A percentile compares a stretch with the other conserved stretches of the same genome.
phyloP scores from a whole-genome alignment of 1,140 invertebrate genomes.

The Pseudobourletiella spinata region DNA sequence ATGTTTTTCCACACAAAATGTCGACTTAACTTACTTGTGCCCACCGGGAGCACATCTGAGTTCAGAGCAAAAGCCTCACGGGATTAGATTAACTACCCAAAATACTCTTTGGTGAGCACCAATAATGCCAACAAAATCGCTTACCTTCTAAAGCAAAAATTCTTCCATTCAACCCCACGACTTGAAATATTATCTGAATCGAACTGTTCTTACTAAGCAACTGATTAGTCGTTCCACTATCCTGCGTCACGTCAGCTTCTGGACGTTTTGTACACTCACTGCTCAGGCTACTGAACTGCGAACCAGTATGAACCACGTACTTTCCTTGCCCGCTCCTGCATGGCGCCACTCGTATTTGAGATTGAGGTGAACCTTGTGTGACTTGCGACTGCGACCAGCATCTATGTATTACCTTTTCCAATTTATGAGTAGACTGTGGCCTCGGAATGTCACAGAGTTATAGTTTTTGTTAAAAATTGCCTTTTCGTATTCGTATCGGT shows the following conservation, averaged over 20 bases:
- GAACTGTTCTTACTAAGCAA: neutral
- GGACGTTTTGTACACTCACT: too few species aligned
- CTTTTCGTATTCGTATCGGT: too few species aligned
- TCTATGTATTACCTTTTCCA: too few species aligned
- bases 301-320: too few species aligned
- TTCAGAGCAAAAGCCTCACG: too few species aligned
- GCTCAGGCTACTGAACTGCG: too few species aligned
- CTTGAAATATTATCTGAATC: neutral
- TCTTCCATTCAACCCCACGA: neutral
- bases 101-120: neutral
- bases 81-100: too few species aligned
- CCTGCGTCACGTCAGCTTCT: neutral
- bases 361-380: neutral
- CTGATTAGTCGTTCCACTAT: neutral
- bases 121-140: neutral
- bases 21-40: too few species aligned
- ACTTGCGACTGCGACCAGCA: constrained; percentile 38
- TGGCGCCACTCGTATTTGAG: neutral
- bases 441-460: too few species aligned
- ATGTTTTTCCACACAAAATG: neutral
- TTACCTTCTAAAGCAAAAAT: neutral
- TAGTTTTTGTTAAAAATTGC: too few species aligned
- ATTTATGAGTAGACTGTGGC: too few species aligned
- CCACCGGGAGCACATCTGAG: too few species aligned
- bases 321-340: neutral